Conservation (phyloP, 2,113 vertebrate genomes). For the Crypturellus undulatus region DNA sequence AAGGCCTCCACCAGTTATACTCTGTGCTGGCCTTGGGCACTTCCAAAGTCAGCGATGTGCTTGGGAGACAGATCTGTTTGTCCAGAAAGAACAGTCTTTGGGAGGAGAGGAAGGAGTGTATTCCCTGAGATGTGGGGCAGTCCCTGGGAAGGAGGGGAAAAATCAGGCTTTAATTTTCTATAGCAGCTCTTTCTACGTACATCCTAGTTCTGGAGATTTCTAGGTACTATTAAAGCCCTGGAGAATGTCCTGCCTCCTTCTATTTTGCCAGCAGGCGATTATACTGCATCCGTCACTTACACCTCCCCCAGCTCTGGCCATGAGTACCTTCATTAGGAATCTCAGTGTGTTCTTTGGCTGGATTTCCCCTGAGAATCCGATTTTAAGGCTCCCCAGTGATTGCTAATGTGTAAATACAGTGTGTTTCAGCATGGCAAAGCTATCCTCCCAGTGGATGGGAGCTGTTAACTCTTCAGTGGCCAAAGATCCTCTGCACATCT, state of each 20-base stretch:
- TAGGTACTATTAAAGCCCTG: background rate
- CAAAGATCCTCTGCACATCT: background rate
- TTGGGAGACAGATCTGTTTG: constrained; percentile 6
- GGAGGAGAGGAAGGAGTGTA: background rate
- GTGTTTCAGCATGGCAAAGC: constrained; percentile 29
- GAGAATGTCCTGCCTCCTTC: background rate
- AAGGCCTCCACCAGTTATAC: constrained; percentile 19
- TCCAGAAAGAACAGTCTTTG: background rate
- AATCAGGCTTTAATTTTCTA: background rate
- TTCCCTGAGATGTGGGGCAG: background rate
- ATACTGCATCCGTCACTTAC: background rate
- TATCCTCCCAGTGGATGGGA: background rate
- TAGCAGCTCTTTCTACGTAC: background rate
- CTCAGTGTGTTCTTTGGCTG: constrained; percentile 45
- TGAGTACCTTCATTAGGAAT: constrained; percentile 21
- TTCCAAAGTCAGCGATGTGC: constrained; percentile 31
- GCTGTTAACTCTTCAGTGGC: constrained; percentile 34
- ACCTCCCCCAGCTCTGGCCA: background rate
- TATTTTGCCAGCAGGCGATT: background rate
- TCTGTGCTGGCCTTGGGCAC: constrained; percentile 47
- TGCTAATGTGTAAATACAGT: constrained; percentile 60
- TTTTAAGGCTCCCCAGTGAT: constrained; percentile 43
- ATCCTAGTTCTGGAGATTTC: background rate
- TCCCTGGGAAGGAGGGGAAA: background rate
- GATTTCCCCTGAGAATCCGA: constrained; percentile 56